Conservation (phyloP, 2,113 vertebrate genomes). For the Dicentrarchus labrax region DNA sequence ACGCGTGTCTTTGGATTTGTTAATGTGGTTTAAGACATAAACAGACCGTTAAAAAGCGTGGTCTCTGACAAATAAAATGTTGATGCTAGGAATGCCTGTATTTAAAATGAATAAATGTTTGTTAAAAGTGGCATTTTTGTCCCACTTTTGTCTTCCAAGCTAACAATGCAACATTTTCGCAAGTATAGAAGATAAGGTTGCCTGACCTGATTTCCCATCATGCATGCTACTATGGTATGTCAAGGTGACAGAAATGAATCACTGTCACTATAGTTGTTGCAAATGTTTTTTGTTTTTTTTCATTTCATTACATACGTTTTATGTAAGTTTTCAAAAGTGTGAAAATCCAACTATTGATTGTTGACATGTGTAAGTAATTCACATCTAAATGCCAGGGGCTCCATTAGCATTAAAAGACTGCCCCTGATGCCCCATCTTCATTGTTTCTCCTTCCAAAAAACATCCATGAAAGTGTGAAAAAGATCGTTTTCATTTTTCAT, state of each 20-base stretch:
- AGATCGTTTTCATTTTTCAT: slow-evolving; percentile 33
- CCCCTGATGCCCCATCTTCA: neutral
- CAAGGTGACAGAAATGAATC: slow-evolving; percentile 1
- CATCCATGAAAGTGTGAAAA: slow-evolving; percentile 4
- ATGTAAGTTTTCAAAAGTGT: neutral
- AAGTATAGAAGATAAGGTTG: neutral
- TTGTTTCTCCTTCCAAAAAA: neutral
- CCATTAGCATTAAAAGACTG: neutral
- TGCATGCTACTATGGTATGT: neutral
- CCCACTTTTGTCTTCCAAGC: neutral
- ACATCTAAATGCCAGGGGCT: neutral
- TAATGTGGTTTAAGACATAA: neutral
- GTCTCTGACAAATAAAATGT: neutral
- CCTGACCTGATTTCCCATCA: neutral
- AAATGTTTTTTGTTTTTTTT: neutral
- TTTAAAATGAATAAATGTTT: no score
- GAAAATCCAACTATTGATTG: neutral
- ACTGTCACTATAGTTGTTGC: no score
- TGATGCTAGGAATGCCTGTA: no score
- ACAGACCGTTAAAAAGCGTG: neutral
- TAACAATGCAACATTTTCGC: neutral
- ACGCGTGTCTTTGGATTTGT: neutral
- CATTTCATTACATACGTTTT: neutral
- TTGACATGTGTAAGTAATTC: neutral
- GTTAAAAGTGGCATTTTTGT: no score